Evolutionary conservation across 1,140 invertebrate species (phyloP), one percentile per base, ranked within the genome.

Genomic region (Mya arenaria): DNA sequence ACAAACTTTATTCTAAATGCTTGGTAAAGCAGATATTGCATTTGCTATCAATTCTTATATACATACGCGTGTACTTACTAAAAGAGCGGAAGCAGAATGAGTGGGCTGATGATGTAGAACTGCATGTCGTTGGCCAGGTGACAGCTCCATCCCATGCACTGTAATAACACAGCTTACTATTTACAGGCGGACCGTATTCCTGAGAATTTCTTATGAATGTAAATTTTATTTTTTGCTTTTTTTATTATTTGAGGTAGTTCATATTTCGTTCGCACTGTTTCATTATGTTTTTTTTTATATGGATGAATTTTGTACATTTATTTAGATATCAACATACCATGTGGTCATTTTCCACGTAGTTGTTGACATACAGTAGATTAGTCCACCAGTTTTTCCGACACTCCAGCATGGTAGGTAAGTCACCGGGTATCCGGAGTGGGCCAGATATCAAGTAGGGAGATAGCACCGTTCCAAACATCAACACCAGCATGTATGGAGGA

Each of bases 91-190:
- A 90, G 75, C 2, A 91, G 32, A 41, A 96, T 90, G 0, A 96
- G 91, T 10, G 96, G 94, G 0, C 95, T 95, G 0, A 95, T 88
- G 5, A 96, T 91, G 90, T 96, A 97, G 52, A 97, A 93, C 89
- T 97, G 96, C 91, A 96, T 96, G 88, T 97, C 96, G 88, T 97
- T 96, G 10, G 96, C 96, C 77, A 97, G 93, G 90, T 96, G 96
- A 96, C 96, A 96, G 1, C 95, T 94, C 86, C 95, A 94, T 0
- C 94, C 93, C 92, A 96, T 94, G 87, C 96, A 96, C 96, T 72
- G 48, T 17, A 72, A 58, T 52, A 34, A 81, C 32, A 66, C 82
- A 72, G 56, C 85, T 72, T 52, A n/a, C n/a, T n/a, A n/a, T n/a
- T n/a, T n/a, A n/a, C n/a, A n/a, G n/a, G n/a, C n/a, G n/a, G n/a